Base-by-base conservation (phyloP, 2,888 invertebrate species). In the Venusia cambrica region DNA sequence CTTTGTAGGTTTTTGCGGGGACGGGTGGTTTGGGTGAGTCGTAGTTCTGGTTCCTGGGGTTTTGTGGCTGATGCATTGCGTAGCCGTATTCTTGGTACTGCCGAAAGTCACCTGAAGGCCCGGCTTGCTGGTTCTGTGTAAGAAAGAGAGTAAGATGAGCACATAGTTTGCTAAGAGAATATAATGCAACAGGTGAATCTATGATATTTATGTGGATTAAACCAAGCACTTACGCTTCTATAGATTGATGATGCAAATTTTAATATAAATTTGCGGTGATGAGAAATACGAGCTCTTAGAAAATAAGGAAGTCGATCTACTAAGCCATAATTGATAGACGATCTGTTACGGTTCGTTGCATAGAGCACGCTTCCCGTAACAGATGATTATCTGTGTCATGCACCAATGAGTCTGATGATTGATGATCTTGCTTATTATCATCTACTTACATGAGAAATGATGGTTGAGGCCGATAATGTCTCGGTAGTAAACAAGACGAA, bases 21-120 rank as follows among this genome's bases (percentile, higher is more conserved):
- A 87, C 66, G 0, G 87, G 87, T 6, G 88, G 87, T 57, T 85
- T 87, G 1, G 78, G 76, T 0, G 73, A 77, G 32, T 84, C 80
- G 54, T 81, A 83, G 38, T 75, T 79, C 48, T 88, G 88, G 48
- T 67, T 79, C 38, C 85, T 72, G 1, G 74, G 73, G 5, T 73
- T 76, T 49, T 74, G 88, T 42, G 62, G 73, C 47, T 75, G 77
- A 36, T 79, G 76, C 57, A 89, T 87, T 14, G 78, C 75, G 54
- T 88, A 84, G 18, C 84, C 77, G 71, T 89, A 89, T 53, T 89
- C 87, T 55, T 89, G 81, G 62, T 88, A 90, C 45, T 89, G 78
- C 43, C 87, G 69, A 54, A 80, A 83, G 59, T 88, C 87, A n/a
- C 72, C 65, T 16, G 87, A 85, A 20, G 87, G 78, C 30, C 87